These are phyloP conservation scores for Dendrolimus pini DNA, from an alignment of 2,888 invertebrate species.

Conservation along the genomic window DNA sequence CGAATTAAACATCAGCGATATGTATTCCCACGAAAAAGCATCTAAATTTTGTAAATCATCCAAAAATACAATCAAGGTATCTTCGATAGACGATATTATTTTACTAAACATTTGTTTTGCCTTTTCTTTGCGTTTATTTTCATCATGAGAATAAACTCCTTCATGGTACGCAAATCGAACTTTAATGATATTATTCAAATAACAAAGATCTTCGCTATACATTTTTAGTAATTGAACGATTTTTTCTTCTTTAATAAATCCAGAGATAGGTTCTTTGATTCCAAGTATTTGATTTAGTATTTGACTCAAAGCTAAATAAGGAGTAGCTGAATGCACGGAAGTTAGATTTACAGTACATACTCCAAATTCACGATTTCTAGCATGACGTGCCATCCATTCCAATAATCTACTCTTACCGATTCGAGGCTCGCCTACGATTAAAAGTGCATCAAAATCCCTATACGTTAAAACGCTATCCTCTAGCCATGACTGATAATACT, in stretches of 20 bases:
- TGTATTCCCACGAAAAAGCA: constrained; percentile 55
- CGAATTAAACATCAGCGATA: constrained; percentile 44
- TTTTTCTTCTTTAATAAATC: constrained; percentile 62
- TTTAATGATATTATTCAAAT: constrained; percentile 70
- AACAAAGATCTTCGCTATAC: constrained; percentile 65
- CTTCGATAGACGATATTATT: constrained; percentile 43
- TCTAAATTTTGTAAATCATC: constrained; percentile 73
- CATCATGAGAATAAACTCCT: constrained; percentile 45
- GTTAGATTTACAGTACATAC: constrained; percentile 43
- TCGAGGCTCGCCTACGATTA: constrained; percentile 72
- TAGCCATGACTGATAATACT: constrained; percentile 55
- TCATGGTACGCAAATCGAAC: constrained; percentile 69
- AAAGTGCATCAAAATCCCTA: constrained; percentile 68
- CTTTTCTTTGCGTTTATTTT: constrained; percentile 47
- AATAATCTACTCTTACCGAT: constrained; percentile 77
- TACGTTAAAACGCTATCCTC: constrained; percentile 26
- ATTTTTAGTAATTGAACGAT: constrained; percentile 40
- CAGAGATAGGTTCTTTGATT: constrained; percentile 45
- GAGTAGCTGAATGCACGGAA: constrained; percentile 60
- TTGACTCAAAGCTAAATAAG: constrained; percentile 58
- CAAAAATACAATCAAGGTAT: constrained; percentile 51
- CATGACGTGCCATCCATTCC: constrained; percentile 61
- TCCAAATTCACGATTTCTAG: constrained; percentile 34
- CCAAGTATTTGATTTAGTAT: constrained; percentile 55
- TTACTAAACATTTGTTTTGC: constrained; percentile 50